A percentile compares a stretch with the other conserved stretches of the same genome.
These are phyloP conservation scores for Apeira syringaria DNA, from an alignment of 2,888 invertebrate species.

Conservation along the genomic window DNA sequence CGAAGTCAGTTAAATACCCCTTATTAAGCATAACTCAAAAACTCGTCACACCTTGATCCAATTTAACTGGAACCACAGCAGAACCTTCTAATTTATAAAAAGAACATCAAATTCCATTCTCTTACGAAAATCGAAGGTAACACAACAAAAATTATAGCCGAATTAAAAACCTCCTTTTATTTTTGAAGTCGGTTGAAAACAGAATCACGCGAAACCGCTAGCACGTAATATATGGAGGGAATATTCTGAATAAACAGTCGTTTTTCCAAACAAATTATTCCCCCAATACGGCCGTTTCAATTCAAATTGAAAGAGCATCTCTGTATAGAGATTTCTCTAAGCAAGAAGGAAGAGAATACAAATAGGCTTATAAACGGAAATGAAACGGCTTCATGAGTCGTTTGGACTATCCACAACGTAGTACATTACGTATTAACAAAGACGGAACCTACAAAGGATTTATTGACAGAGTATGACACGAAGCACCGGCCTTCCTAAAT, in stretches of 20 bases:
- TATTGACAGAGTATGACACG: conserved; percentile 29
- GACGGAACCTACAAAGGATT: conserved; percentile 46
- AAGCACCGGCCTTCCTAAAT: conserved; percentile 1
- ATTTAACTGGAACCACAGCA: too few relatives aligned
- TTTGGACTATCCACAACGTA: conserved; percentile 56
- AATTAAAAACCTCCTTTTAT: too few relatives aligned
- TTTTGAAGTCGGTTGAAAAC: too few relatives aligned
- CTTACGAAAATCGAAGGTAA: too few relatives aligned
- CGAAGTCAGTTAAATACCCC: too few relatives aligned
- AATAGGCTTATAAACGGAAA: conserved; percentile 77
- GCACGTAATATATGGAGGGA: conserved; percentile 57
- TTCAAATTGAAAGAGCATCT: conserved; percentile 79
- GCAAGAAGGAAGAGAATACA: conserved; percentile 73
- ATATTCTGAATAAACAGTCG: conserved; percentile 65
- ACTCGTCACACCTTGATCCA: too few relatives aligned
- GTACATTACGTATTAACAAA: conserved; percentile 51
- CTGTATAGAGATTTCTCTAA: conserved; percentile 76
- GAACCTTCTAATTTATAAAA: too few relatives aligned
- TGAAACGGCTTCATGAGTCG: conserved; percentile 73
- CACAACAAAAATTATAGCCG: too few relatives aligned
- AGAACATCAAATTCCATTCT: too few relatives aligned
- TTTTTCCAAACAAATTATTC: conserved; percentile 72
- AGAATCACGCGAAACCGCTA: conserved; percentile 49
- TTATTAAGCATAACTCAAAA: too few relatives aligned
- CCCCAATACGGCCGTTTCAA: conserved; percentile 75